Evolutionary conservation across 2,888 invertebrate genomes (phyloP), one percentile per base, ranked within the genome.

Genomic region (Tetranychus piercei): DNA sequence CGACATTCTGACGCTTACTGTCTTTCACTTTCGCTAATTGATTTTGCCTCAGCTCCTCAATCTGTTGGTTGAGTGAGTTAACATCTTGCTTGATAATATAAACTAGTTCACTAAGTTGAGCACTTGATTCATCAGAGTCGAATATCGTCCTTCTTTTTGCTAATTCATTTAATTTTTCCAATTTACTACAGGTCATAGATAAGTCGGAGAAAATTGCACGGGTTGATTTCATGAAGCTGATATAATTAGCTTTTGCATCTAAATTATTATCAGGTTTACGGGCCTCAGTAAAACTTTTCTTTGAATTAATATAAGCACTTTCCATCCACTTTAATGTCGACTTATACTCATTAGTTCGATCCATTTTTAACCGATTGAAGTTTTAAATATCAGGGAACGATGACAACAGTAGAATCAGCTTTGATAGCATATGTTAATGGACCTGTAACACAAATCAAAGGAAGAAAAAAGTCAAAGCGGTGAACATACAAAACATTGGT

Each of bases 51-150:
- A 87, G 81, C 80, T 90, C 88, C n/a, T 93, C 94, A 81, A 99
- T 96, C 85, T 97, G 95, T 81, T 93, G 91, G 84, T 97, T 99
- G 78, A 99, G 86, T 79, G 91, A 91, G 82, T 89, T 90, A 77
- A 99, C 87, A 83, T 99, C 99, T 78, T 94, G 92, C 84, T 96
- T 96, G 76, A 99, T 94, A 76, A 96, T 95, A 81, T 92, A 93
- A 1, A 96, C 97, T 75, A 99, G 84, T 82, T 97, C 95, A 82
- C 99, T 95, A 76, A 99, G 95, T 86, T 99, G 97, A 74, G 89
- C 87, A 55, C 94, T 91, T 8, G 75, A 44, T 23, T 76, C 76
- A 82, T 93, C 87, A 82, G 99, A 97, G 83, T 97, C 94, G 85
- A 97, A 99, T 74, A 34, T 34, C 34, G 99, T 86, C 0, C 95